Evolutionary conservation across 2,888 invertebrate species (phyloP).

Genomic region (Coremacera marginata): DNA sequence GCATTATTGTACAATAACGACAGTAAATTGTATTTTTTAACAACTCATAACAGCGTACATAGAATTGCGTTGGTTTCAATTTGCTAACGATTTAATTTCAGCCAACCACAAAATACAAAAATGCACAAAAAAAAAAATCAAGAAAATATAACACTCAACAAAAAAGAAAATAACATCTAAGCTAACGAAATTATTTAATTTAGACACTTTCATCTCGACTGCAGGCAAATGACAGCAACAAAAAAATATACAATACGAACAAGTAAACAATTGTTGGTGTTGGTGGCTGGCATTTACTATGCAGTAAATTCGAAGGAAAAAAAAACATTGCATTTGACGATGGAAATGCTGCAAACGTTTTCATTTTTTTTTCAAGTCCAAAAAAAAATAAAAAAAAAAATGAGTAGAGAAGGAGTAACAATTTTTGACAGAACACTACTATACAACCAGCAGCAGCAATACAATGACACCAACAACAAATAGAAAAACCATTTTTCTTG

Average conservation of each 20-base stretch:
- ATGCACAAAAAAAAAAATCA: no score
- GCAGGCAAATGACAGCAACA: constrained; percentile 3
- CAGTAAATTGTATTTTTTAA: no score
- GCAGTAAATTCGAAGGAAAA: neutral
- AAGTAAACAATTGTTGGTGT: constrained; percentile 18
- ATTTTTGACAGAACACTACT: neutral
- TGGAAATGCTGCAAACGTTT: constrained; percentile 14
- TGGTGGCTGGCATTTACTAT: constrained; percentile 2
- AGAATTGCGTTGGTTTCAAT: neutral
- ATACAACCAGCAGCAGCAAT: neutral
- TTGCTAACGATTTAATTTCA: constrained; percentile 5
- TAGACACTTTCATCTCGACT: constrained; percentile 19
- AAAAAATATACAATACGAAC: neutral
- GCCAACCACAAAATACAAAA: neutral
- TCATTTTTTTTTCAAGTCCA: neutral
- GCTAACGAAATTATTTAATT: constrained; percentile 30
- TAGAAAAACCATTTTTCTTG: constrained; percentile 8
- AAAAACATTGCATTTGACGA: constrained; percentile 14
- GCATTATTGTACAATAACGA: no score
- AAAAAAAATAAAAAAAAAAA: neutral
- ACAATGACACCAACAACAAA: constrained; percentile 7
- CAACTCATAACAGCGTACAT: neutral
- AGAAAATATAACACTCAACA: neutral
- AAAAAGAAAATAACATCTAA: neutral
- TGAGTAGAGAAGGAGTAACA: neutral